Evolutionary conservation across 2,113 vertebrate genomes (phyloP).

Genomic region (Daboia siamensis): DNA sequence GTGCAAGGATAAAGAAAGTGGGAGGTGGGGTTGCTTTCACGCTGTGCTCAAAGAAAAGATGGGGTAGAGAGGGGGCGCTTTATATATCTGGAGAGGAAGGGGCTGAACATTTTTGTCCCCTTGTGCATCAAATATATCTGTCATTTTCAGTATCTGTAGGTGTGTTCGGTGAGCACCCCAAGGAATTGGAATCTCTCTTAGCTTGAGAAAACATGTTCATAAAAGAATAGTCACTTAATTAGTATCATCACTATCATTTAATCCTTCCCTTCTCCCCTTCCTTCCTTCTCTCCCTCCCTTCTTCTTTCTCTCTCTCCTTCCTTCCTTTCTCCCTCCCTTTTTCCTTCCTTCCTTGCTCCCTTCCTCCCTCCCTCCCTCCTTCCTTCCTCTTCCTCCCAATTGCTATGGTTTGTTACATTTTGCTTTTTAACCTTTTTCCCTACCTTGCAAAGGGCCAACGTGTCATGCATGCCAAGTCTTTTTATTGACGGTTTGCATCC

Average conservation of each 20-base stretch:
- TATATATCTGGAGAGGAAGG: not conserved
- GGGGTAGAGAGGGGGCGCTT: not conserved
- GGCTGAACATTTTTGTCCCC: not conserved
- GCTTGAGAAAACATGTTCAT: not conserved
- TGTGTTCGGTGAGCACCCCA: not conserved
- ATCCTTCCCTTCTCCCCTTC: not conserved
- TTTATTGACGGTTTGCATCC: conserved; percentile 72
- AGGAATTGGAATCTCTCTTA: not conserved
- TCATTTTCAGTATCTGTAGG: not conserved
- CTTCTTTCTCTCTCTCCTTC: fast-evolving
- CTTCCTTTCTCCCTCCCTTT: no score
- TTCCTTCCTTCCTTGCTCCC: no score
- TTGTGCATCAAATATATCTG: not conserved
- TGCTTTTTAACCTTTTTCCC: not conserved
- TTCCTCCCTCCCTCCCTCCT: no score
- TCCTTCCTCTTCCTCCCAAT: no score
- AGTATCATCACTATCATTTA: not conserved
- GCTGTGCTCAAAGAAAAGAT: not conserved
- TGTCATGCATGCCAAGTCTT: not conserved
- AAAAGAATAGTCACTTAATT: not conserved
- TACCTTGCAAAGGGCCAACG: not conserved
- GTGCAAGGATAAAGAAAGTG: not conserved
- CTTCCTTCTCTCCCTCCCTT: no score
- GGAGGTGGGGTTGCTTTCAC: not conserved
- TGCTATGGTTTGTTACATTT: not conserved